Base-by-base conservation (phyloP, 2,113 vertebrate species). In the Nycticorax nycticorax region DNA sequence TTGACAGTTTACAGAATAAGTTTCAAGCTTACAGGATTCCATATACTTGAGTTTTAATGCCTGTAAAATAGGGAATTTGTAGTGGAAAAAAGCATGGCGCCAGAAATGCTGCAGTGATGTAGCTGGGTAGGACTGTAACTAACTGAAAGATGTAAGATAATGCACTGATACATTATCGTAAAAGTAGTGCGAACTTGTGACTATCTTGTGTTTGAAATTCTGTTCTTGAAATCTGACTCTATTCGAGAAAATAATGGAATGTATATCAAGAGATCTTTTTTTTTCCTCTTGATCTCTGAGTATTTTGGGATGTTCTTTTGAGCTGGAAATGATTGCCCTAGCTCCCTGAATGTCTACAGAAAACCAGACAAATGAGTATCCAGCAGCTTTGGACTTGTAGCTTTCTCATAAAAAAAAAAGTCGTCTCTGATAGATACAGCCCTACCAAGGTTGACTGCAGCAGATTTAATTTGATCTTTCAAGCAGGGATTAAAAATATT, bases 401-500 rank as follows among this genome's bases (percentile, higher is more conserved):
- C 30, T 92, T 96, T 95, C 63, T 93, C 68, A 53, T 92, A 50
- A 50, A 50, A 50, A 32, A 32, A 48, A 32, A 68, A 56, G 32
- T 39, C 0, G 4, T 43, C 83, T 82, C 88, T 97, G 97, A 97
- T 97, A 88, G 81, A 98, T 72, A 76, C 60, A 87, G 45, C 72
- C 76, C 23, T 92, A 87, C 67, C 93, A 85, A 94, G 93, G 91
- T 16, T 92, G 81, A 60, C 91, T 69, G 62, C 71, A 59, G 72
- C 94, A 94, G 96, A 93, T 97, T 96, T 96, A 97, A 98, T 98
- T 97, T 97, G 95, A 93, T 97, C 92, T 97, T 98, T 96, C 96
- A 91, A 76, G 86, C 85, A 71, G 2, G 24, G 96, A 96, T 98
- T 98, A 97, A 97, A 96, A 96, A 97, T 97, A 96, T 75, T 97